Conservation (phyloP, 2,888 invertebrate genomes). For the Metallyticus violacea region DNA sequence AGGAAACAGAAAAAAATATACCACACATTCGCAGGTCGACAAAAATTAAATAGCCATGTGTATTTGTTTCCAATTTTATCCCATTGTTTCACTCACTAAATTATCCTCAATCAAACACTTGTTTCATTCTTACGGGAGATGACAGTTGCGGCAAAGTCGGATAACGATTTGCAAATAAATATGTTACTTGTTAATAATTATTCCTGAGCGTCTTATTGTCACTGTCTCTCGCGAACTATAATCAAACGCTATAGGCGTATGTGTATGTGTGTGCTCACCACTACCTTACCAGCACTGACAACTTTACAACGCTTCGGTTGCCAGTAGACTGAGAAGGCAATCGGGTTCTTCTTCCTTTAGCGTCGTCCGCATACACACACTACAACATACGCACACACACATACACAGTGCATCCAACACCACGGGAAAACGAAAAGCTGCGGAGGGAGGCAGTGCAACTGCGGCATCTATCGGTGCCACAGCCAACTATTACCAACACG, state of each 20-base stretch:
- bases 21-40: background rate
- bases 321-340: constrained; percentile 21
- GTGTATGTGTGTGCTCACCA: background rate
- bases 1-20: background rate
- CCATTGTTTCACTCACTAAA: constrained; percentile 3
- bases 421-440: constrained; percentile 11
- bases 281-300: background rate
- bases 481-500: background rate
- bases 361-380: background rate
- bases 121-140: background rate
- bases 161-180: too few species aligned
- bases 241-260: background rate
- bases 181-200: too few species aligned
- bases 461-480: background rate
- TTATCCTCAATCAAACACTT: background rate
- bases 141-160: background rate
- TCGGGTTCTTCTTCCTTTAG: background rate
- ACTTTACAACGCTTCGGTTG: constrained; percentile 19
- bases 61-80: constrained; percentile 18
- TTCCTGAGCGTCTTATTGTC: too few species aligned
- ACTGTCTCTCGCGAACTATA: background rate
- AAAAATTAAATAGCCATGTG: background rate
- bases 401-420: background rate
- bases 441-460: background rate
- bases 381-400: background rate